Percentiles rank a stretch among this genome's conserved stretches.
Evolutionary conservation across 2,797 vertebrate species (phyloP).

Genomic region (Sylvilagus floridanus): DNA sequence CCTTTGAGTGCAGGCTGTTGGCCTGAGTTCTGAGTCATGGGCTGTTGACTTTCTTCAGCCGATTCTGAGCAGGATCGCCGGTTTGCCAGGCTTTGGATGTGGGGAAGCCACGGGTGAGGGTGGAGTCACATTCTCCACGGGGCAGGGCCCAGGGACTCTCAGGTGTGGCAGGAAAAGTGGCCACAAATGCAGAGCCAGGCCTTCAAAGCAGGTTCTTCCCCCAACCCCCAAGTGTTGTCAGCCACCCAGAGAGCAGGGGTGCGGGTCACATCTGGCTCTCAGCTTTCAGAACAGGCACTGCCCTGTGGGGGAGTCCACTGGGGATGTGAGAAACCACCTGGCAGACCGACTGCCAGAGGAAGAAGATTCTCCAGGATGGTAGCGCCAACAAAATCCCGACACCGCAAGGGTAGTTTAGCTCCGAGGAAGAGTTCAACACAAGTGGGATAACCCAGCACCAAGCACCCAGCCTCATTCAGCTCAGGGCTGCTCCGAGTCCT

Average conservation of each 20-base stretch:
- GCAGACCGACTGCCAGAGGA: conserved; percentile 26
- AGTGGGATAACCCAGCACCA: not conserved
- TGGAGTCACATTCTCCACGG: not conserved
- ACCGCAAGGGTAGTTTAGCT: not conserved
- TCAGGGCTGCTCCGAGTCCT: not conserved
- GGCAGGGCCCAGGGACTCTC: not conserved
- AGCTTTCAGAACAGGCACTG: not conserved
- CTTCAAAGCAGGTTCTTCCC: not conserved
- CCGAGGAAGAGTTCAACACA: not conserved
- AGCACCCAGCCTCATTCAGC: not conserved
- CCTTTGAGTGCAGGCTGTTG: no score
- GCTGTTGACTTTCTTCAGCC: not conserved
- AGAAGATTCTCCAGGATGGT: not conserved
- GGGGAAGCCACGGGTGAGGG: not conserved
- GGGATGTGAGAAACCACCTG: not conserved
- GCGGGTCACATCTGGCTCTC: not conserved
- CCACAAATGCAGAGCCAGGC: not conserved
- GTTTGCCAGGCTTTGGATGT: not conserved
- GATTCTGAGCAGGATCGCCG: not conserved
- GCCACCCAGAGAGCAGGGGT: not conserved
- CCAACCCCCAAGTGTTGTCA: not conserved
- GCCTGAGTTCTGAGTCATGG: no score
- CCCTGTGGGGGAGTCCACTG: not conserved
- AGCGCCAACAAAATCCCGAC: not conserved
- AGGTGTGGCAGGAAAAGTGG: not conserved